These are phyloP conservation scores for Pteria penguin DNA, from an alignment of 2,888 invertebrate species.

Conservation along the genomic window DNA sequence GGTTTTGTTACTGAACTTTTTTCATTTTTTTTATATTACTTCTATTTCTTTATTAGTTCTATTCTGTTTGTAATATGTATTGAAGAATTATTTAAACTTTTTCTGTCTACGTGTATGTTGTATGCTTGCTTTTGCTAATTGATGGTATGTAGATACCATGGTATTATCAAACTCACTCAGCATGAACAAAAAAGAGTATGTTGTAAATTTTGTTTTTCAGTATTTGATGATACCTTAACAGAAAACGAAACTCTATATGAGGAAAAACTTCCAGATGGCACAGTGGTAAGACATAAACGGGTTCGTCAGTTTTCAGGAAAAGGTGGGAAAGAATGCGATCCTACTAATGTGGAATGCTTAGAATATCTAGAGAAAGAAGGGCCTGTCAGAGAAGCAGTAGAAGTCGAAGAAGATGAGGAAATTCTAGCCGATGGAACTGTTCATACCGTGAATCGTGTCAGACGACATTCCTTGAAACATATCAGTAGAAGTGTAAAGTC, in stretches of 20 bases:
- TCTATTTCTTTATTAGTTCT: no score
- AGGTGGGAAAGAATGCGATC: constrained; percentile 63
- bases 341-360: constrained; percentile 48
- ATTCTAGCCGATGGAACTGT: constrained; percentile 72
- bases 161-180: no score
- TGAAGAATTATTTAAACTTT: no score
- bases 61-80: no score
- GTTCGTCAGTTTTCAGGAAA: constrained; percentile 55
- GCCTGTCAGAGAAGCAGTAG: constrained; percentile 58
- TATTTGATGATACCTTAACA: constrained; percentile 61
- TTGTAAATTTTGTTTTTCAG: constrained; percentile 71
- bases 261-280: constrained; percentile 71
- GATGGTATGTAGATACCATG: no score
- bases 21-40: no score
- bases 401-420: constrained; percentile 68
- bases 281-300: constrained; percentile 61
- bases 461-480: constrained; percentile 64
- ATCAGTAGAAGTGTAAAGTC: constrained; percentile 57
- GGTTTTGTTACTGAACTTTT: no score
- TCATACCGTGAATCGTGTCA: constrained; percentile 60
- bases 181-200: no score
- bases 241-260: constrained; percentile 58
- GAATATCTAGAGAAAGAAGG: constrained; percentile 61
- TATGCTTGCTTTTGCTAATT: no score
- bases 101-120: no score